Base-by-base conservation (phyloP, 2,113 vertebrate species). In the Pardalotus punctatus region DNA sequence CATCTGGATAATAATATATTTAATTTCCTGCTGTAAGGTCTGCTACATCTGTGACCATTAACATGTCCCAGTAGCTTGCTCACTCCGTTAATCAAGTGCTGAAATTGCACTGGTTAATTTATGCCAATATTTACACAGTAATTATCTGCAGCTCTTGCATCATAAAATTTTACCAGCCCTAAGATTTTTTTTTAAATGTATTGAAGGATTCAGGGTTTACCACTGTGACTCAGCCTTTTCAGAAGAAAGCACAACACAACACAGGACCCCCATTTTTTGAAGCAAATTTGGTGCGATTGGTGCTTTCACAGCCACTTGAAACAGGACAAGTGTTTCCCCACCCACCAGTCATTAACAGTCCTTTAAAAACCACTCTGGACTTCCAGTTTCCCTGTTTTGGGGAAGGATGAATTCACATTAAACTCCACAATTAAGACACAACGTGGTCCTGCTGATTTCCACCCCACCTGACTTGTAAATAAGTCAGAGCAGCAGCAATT, bases 51-150 rank as follows among this genome's bases (percentile, higher is more conserved):
- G 74, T 9, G 16, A 96, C 70, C 66, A 57, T 60, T 76, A 84
- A 69, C 31, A 85, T 66, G 82, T 89, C 89, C 56, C 74, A 54
- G 67, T 5, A 77, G 62, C 62, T 93, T 76, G 19, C 38, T 90
- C 78, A 40, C 73, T 90, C 58, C 82, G 81, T 92, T 92, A 95
- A 93, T 93, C 94, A 93, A 93, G 80, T 21, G 67, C 42, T 85
- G 56, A 89, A 86, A 90, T 35, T 72, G 47, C 40, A 19, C 48
- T 50, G 48, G 50, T 88, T 94, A 89, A 93, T 89, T 95, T 74
- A 94, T 78, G 64, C 57, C 66, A 93, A 67, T 94, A 93, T 93
- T 97, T 94, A 86, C 40, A 60, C 43, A 64, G 61, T 60, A 71
- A 87, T 81, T 91, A 81, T 24, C 65, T 86, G 53, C n/a, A 15